phyloP scores from a whole-genome alignment of 2,113 vertebrate genomes.

The Grammomys dolichurus region DNA sequence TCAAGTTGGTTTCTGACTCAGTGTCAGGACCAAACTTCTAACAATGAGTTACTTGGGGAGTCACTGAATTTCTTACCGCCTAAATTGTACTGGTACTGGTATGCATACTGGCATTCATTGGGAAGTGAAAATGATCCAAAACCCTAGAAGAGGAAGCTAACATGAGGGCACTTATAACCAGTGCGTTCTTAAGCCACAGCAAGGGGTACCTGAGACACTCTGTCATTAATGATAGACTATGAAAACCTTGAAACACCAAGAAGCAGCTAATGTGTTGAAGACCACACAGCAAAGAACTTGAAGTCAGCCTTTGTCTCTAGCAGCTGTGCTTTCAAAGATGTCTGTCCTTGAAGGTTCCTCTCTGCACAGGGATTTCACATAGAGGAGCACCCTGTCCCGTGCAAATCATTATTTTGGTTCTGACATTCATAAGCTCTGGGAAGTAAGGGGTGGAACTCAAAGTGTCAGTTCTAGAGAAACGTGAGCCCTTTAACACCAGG shows the following conservation, averaged over 20 bases:
- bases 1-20: background rate
- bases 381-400: background rate
- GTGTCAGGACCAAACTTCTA: background rate
- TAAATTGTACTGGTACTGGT: background rate
- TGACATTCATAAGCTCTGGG: background rate
- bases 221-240: background rate
- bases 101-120: background rate
- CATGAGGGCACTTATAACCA: background rate
- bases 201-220: background rate
- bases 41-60: background rate
- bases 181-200: background rate
- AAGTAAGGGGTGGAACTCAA: background rate
- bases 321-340: background rate
- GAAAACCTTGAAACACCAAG: background rate
- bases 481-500: background rate
- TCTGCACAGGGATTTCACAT: background rate
- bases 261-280: conserved; percentile 21
- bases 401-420: background rate
- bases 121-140: background rate
- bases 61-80: background rate
- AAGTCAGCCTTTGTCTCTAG: background rate
- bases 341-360: background rate
- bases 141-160: background rate
- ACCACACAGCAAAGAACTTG: background rate
- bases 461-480: background rate